Evolutionary conservation across 2,797 vertebrate species (phyloP).

Genomic region (Anas acuta): DNA sequence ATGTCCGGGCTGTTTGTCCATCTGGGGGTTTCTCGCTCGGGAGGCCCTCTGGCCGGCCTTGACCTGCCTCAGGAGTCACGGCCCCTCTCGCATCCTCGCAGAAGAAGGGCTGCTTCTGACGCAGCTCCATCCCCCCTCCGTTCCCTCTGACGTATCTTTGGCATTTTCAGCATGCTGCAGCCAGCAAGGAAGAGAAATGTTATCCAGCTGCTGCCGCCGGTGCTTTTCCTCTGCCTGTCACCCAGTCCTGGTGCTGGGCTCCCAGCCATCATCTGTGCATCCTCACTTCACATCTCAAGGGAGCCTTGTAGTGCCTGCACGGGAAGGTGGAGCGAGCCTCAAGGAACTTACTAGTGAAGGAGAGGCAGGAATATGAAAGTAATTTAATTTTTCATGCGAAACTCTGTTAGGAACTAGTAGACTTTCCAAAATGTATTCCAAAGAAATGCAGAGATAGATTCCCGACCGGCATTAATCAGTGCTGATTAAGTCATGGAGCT

Average conservation of each 20-base stretch:
- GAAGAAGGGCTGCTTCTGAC: constrained; percentile 24
- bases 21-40: constrained; percentile 4
- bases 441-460: constrained; percentile 69
- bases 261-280: not conserved
- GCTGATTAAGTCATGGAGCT: constrained; percentile 72
- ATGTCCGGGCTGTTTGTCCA: constrained; percentile 59
- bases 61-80: not conserved
- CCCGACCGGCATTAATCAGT: constrained; percentile 71
- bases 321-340: not conserved
- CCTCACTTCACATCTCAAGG: not conserved
- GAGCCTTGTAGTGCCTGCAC: not conserved
- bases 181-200: constrained; percentile 27
- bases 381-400: constrained; percentile 58
- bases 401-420: constrained; percentile 42
- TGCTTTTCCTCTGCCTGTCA: constrained; percentile 18
- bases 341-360: not conserved
- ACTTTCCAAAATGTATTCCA: constrained; percentile 70
- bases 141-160: not conserved
- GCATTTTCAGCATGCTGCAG: not conserved
- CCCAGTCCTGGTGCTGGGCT: not conserved
- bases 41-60: constrained; percentile 33
- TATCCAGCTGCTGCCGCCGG: not conserved
- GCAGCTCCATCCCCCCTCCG: not conserved
- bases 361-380: constrained; percentile 2
- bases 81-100: not conserved